phyloP scores from a whole-genome alignment of 2,113 vertebrate species.

The Grammomys surdaster region DNA sequence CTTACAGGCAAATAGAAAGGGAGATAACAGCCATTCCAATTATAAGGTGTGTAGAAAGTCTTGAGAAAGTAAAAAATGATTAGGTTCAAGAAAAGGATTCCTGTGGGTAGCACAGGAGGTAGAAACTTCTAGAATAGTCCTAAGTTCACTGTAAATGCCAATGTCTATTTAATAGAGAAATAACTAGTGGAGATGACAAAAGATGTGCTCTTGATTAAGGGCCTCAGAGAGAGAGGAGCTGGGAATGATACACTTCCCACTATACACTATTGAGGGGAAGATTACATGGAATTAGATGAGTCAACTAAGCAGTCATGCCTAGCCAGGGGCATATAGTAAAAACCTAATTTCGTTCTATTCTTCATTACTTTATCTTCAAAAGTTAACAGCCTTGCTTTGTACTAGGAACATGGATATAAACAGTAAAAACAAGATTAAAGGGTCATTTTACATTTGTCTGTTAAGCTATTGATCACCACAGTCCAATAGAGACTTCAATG shows the following conservation, averaged over 20 bases:
- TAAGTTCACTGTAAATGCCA: background rate
- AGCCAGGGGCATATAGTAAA: background rate
- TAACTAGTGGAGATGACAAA: background rate
- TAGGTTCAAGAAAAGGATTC: background rate
- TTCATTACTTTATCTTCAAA: background rate
- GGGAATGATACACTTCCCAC: background rate
- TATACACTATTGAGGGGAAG: background rate
- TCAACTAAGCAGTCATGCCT: background rate
- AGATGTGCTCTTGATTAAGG: background rate
- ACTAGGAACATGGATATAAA: background rate
- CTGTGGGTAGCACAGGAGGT: background rate
- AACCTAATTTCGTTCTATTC: background rate
- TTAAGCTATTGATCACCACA: background rate
- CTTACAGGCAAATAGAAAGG: background rate
- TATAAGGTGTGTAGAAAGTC: background rate
- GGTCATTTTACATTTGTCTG: background rate
- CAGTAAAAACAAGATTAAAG: background rate
- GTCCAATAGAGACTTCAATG: background rate
- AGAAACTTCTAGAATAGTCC: background rate
- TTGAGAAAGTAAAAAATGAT: background rate
- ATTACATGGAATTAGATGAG: conserved; percentile 22
- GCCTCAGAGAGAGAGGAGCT: background rate
- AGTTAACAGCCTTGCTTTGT: background rate
- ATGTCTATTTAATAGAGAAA: background rate
- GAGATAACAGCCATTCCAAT: background rate